These are phyloP conservation scores for Cichladusa arquata DNA, from an alignment of 2,113 vertebrate species.

Conservation along the genomic window DNA sequence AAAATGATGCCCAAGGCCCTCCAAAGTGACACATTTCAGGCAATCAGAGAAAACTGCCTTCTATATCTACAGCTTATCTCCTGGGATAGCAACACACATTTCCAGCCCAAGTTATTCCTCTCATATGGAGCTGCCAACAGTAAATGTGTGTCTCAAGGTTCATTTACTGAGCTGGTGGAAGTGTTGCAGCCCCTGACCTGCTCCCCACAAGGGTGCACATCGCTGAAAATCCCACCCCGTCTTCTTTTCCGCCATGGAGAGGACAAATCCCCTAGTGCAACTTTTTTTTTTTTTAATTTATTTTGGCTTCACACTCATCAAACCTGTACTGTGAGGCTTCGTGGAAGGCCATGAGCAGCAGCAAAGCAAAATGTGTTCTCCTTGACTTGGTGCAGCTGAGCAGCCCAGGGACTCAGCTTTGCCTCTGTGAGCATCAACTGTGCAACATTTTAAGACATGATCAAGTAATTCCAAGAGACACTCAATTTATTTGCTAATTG, in stretches of 20 bases:
- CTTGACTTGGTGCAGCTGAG: background rate
- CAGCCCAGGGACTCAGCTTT: background rate
- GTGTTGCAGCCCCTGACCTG: rapidly evolving
- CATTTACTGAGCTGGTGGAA: background rate
- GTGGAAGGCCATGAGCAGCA: background rate
- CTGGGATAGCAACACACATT: background rate
- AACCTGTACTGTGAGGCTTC: background rate
- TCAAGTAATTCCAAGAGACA: slow-evolving; percentile 58
- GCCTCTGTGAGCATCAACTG: background rate
- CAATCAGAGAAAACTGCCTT: background rate
- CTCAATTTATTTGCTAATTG: slow-evolving; percentile 67
- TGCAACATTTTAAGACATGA: background rate
- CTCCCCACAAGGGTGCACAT: background rate
- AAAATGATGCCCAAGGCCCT: background rate
- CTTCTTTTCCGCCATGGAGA: background rate
- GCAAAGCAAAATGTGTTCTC: background rate
- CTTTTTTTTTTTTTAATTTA: no score
- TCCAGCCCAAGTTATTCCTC: background rate
- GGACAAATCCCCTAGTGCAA: rapidly evolving
- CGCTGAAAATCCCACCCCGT: background rate
- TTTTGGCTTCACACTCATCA: background rate
- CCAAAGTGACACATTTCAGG: background rate
- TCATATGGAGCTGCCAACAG: background rate
- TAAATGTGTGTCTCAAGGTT: background rate
- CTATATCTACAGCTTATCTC: background rate